Conservation (phyloP, 2,797 vertebrate species). For the Poecilia picta region DNA sequence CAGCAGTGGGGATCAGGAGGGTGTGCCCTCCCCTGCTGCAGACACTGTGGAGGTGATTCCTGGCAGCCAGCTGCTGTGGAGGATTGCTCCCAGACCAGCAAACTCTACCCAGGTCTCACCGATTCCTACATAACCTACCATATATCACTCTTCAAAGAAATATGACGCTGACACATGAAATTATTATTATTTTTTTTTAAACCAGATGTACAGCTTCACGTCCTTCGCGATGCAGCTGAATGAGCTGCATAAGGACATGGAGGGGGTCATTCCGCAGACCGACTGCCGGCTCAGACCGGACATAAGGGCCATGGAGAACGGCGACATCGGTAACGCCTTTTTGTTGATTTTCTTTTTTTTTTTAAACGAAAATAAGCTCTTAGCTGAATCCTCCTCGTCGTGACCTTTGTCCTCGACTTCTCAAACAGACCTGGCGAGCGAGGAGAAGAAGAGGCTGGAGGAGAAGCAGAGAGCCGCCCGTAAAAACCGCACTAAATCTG, state of each 20-base stretch:
- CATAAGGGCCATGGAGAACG: constrained; percentile 96
- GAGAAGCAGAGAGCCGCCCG: constrained; percentile 95
- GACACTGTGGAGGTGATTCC: constrained; percentile 92
- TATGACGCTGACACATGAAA: not conserved
- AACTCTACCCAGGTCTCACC: constrained; percentile 90
- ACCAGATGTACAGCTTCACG: constrained; percentile 97
- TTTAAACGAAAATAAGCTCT: not conserved
- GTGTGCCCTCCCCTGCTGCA: constrained; percentile 86
- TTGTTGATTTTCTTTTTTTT: no score
- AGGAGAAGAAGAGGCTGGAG: constrained; percentile 96
- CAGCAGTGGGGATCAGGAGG: constrained; percentile 85
- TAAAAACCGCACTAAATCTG: constrained; percentile 90
- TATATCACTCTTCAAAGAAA: not conserved
- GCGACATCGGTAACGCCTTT: constrained; percentile 89
- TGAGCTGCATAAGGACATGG: constrained; percentile 91
- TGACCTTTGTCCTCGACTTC: not conserved
- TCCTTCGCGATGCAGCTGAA: constrained; percentile 96
- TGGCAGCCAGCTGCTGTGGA: constrained; percentile 93
- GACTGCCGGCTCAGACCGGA: constrained; percentile 95
- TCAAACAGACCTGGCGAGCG: constrained; percentile 88
- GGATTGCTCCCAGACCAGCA: constrained; percentile 89
- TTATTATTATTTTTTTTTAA: not conserved
- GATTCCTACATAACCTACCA: not conserved
- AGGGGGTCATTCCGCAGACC: constrained; percentile 89
- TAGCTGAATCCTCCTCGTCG: not conserved